Percentiles rank a stretch among this genome's conserved stretches.
Evolutionary conservation across 23 tunicate genomes (phyloP).

Genomic region (Ascidia mentula): DNA sequence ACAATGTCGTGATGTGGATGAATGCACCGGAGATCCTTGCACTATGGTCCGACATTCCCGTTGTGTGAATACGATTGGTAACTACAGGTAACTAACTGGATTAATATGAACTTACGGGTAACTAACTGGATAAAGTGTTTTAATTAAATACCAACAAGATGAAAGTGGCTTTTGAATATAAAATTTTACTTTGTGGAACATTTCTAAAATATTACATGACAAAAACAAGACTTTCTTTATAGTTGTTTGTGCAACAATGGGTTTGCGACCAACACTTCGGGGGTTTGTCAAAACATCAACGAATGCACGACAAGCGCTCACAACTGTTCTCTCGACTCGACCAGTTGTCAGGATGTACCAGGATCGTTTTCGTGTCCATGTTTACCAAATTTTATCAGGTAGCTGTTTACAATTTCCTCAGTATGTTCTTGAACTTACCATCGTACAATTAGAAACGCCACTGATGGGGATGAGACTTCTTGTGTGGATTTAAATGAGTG

Average conservation of each 20-base stretch:
- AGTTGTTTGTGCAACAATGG: slow-evolving; percentile 15
- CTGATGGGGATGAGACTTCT: neutral
- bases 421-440: no score
- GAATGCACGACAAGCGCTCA: slow-evolving; percentile 9
- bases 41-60: neutral
- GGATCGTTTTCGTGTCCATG: neutral
- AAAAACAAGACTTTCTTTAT: neutral
- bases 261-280: neutral
- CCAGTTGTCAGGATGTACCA: neutral
- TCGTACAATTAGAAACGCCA: neutral
- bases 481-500: slow-evolving; percentile 32
- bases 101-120: no score
- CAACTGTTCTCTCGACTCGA: slow-evolving; percentile 1
- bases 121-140: no score
- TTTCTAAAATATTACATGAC: no score
- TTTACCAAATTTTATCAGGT: neutral
- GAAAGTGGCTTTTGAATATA: no score
- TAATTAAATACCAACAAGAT: no score
- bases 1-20: neutral
- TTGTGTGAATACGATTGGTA: neutral
- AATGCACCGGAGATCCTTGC: slow-evolving; percentile 13
- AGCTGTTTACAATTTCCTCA: no score
- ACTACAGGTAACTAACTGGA: slow-evolving; percentile 4
- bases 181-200: no score
- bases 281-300: slow-evolving; percentile 8